These are phyloP conservation scores for Geodia barretti DNA, from an alignment of 37 sponge, comb jelly and placozoan species.

Conservation along the genomic window DNA sequence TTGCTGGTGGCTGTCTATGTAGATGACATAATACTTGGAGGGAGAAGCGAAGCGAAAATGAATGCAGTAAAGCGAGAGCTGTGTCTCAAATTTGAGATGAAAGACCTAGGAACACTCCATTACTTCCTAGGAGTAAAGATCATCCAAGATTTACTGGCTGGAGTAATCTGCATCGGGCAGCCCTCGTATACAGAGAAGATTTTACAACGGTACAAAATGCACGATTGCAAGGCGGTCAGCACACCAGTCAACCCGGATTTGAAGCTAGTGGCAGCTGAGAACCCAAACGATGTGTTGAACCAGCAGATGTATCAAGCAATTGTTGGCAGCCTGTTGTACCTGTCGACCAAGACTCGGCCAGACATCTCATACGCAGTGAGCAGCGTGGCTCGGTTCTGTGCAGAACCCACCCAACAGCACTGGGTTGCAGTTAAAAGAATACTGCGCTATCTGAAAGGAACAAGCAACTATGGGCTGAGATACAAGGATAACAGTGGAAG, in stretches of 20 bases:
- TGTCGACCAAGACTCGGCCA: constrained; percentile 33
- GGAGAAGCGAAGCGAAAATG: too few species aligned
- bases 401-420: constrained; percentile 26
- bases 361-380: constrained; percentile 45
- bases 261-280: constrained; percentile 36
- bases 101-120: too few species aligned
- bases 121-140: constrained; percentile 62
- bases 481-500: too few species aligned
- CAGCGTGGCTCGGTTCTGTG: constrained; percentile 30
- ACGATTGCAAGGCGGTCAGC: constrained; percentile 35
- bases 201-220: constrained; percentile 50
- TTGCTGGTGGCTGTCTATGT: too few species aligned
- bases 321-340: constrained; percentile 51
- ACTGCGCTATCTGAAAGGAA: constrained; percentile 34
- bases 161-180: constrained; percentile 57
- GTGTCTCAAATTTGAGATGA: too few species aligned
- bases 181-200: constrained; percentile 48
- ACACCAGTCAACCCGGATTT: constrained; percentile 23
- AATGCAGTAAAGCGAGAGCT: too few species aligned
- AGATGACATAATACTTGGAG: too few species aligned
- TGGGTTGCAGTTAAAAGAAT: constrained; percentile 49
- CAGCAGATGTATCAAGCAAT: constrained; percentile 28
- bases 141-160: constrained; percentile 22
- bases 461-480: too few species aligned
- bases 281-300: constrained; percentile 5